Base-by-base conservation (phyloP, 2,888 invertebrate species). In the Eustalomyia histrio region DNA sequence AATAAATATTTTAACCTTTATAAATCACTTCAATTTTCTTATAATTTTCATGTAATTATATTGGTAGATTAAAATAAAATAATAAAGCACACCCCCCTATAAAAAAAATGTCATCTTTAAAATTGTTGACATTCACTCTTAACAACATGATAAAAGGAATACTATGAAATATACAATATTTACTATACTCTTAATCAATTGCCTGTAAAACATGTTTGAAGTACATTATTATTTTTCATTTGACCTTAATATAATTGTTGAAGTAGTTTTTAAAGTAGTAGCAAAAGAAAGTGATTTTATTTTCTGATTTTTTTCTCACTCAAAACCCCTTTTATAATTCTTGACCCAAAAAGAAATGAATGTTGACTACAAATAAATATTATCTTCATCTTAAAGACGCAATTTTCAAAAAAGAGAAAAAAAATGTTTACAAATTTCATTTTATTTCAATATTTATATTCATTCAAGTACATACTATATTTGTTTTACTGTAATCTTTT, bases 181-280 rank as follows among this genome's bases (percentile, higher is more conserved):
- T 47, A n/a, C 4, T 47, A n/a, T n/a, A 47, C n/a, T 47, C 43
- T 14, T 47, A 47, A 47, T 47, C 43, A 47, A 47, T n/a, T 47
- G n/a, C n/a, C 43, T 47, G 43, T n/a, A 14, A 47, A n/a, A 47
- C 14, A 47, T n/a, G 6, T n/a, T 47, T n/a, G 14, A 47, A 47
- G 43, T 47, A n/a, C 29, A 29, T 29, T 64, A 35, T 18, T 58
- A 50, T 53, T 60, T 65, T 65, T 57, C 55, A 35, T 67, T 63
- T 67, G 68, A 73, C 78, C 72, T 73, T 79, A 73, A 79, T 73
- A 63, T 73, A 73, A 79, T 73, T 73, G 61, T 68, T 79, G 17
- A 73, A 79, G 78, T 73, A 67, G 72, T 67, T 78, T 55, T 18
- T 21, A 14, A 55, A 50, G 39, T 67, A 39, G 61, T 60, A 60